Evolutionary conservation across 2,797 vertebrate genomes (phyloP), one percentile per base, ranked within the genome.

Genomic region (Mus minutoides): DNA sequence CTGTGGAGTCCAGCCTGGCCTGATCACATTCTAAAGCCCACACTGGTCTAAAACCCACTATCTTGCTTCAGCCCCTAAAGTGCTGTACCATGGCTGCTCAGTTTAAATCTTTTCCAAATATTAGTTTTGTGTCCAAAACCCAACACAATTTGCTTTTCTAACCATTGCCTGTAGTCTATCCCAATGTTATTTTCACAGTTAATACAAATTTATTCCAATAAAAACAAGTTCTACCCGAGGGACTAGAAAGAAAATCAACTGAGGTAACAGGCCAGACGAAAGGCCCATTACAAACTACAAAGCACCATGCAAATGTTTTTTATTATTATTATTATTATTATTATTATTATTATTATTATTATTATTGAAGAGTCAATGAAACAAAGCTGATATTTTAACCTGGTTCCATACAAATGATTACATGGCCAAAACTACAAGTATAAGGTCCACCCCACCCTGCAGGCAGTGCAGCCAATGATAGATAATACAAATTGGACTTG

Each of bases 231-330:
- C 17, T 89, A 76, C 9, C 31, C 86, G 1, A 1, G 79, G 4
- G 14, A 46, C 60, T 67, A 89, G 75, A 84, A 77, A 92, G 85
- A 82, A 91, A 95, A 96, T 88, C 31, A 92, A 96, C 83, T 79
- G 40, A 78, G 31, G 71, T 78, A 76, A 64, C 54, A 26, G 22
- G 14, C 3, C 67, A 43, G 71, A 93, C 96, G 58, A 93, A 96
- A 93, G 75, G 43, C 11, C 87, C 17, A 86, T 86, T 31, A 92
- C 58, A 91, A 95, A 67, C n/a, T 73, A 87, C 2, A 87, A 91
- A 88, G n/a, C 43, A 91, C 4, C 26, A n/a, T 54, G 8, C 2
- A 94, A 75, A 86, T 91, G 49, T 56, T 87, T 21, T 21, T 54
- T 54, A 54, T 54, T 94, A 52, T 64, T 14, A 49, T 49, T 49